phyloP scores from a whole-genome alignment of 1,140 invertebrate species.

The Listronotus bonariensis region DNA sequence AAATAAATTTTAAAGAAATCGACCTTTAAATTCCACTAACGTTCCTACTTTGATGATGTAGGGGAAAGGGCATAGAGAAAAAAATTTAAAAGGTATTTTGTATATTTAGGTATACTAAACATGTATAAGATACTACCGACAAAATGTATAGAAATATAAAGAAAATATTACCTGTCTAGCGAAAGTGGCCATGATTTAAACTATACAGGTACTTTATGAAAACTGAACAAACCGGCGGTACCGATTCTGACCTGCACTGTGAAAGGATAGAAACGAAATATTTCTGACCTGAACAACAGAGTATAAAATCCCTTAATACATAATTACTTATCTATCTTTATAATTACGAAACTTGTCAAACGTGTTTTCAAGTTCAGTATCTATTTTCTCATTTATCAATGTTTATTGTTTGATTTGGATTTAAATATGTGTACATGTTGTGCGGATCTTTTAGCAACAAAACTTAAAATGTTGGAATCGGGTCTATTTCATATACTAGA shows the following conservation, averaged over 20 bases:
- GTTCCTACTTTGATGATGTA: no score
- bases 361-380: constrained; percentile 11
- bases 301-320: constrained; percentile 9
- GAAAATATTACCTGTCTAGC: constrained; percentile 8
- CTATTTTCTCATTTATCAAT: constrained; percentile 1
- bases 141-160: background rate
- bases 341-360: constrained; percentile 19
- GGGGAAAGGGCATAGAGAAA: no score
- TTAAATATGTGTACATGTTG: no score
- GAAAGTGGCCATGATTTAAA: constrained; percentile 11
- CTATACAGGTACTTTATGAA: constrained; percentile 13
- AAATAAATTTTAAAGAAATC: no score
- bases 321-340: constrained; percentile 14
- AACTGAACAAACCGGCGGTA: constrained; percentile 11
- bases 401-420: no score
- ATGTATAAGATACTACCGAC: background rate
- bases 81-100: no score
- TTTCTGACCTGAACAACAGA: constrained; percentile 14
- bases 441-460: no score
- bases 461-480: no score
- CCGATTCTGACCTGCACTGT: constrained; percentile 10
- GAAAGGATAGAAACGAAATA: background rate
- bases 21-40: no score
- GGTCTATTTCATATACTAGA: no score
- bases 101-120: background rate